Evolutionary conservation across 2,888 invertebrate genomes (phyloP), one percentile per base, ranked within the genome.

Genomic region (Lasioglossum calceatum): DNA sequence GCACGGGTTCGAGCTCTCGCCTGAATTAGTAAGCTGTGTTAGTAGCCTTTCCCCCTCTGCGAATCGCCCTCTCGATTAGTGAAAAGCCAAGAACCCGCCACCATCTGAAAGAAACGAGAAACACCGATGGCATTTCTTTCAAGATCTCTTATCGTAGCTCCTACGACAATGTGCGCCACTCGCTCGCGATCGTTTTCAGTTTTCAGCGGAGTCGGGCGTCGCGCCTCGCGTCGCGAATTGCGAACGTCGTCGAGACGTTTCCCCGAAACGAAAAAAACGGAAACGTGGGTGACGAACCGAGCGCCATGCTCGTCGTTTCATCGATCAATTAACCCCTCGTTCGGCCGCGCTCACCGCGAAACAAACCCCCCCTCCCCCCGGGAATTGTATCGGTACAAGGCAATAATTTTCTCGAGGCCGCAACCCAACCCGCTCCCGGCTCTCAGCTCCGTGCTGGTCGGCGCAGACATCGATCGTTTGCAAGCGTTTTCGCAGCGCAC

Each of bases 71-170:
- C 78, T 91, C 91, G 90, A 87, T 92, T 92, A 92, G 90, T 85
- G 76, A 85, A 90, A 92, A 91, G 87, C 72, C 85, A 89, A 89
- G 92, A 92, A 92, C 93, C 95, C 94, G 88, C 92, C 93, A 94
- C 94, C 95, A 94, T 93, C 95, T 95, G 95, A 93, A 95, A 94
- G 93, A 93, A 94, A 93, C 64, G 44, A 85, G 89, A 92, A 93
- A 92, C 88, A 92, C 93, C 93, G 90, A 88, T 90, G 91, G 92
- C 92, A 90, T 91, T 91, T 92, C 83, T 84, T 88, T 83, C 64
- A 64, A 64, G 82, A 74, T 79, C 44, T 42, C 47, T 85, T 76
- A 75, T 70, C 67, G 61, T 64, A 76, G 32, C 23, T 23, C 39
- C 27, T 77, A 64, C 32, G 64, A 32, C 64, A 36, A 64, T 64